Conservation (phyloP, 1,140 invertebrate species). For the Leptinotarsa defecta region DNA sequence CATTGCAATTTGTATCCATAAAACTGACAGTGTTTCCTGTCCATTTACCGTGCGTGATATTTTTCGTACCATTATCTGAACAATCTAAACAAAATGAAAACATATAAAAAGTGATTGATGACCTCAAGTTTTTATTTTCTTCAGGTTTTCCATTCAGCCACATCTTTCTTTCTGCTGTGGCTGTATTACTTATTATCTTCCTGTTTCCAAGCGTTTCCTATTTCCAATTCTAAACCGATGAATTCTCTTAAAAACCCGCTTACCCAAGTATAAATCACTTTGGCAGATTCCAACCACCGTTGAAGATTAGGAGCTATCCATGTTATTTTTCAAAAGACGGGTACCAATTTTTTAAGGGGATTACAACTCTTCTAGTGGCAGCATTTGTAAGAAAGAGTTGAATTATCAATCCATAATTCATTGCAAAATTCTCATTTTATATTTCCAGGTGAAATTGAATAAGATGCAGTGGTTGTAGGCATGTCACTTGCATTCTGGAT, state of each 20-base stretch:
- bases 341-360: neutral
- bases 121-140: neutral
- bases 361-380: neutral
- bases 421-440: no score
- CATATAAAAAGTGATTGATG: neutral
- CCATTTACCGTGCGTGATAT: neutral
- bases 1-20: neutral
- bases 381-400: no score
- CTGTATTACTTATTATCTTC: slow-evolving; percentile 2
- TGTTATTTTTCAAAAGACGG: neutral
- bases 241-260: neutral
- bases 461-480: no score
- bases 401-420: no score
- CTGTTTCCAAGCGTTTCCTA: neutral
- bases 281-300: neutral
- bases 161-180: neutral
- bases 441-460: no score
- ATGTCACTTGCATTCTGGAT: no score
- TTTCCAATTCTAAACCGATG: neutral
- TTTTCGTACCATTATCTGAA: neutral
- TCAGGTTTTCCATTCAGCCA: neutral
- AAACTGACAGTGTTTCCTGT: neutral
- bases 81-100: neutral
- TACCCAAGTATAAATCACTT: neutral
- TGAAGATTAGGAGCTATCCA: neutral